Evolutionary conservation across 2,888 invertebrate genomes (phyloP), one percentile per base, ranked within the genome.

Genomic region (Mythimna loreyi): DNA sequence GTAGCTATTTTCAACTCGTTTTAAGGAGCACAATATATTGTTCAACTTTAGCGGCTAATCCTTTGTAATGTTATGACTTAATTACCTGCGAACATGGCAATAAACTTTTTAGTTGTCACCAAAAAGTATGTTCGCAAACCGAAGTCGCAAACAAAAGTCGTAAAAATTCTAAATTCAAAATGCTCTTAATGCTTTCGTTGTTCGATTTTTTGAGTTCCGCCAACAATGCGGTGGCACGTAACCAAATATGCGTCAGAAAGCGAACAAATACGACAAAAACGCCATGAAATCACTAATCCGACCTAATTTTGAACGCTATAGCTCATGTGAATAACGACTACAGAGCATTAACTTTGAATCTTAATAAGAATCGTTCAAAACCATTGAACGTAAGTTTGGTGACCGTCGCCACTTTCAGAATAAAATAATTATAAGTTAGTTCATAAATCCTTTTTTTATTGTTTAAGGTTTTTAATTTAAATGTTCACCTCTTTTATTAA

Each of bases 231-330:
- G 66, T 64, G 79, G 64, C 83, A 82, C 58, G 91, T 85, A 91
- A 91, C 87, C 83, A 70, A 88, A 91, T 88, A 90, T 78, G 80
- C 80, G 65, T 77, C 72, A 67, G 62, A 74, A 82, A 71, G 58
- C 59, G 85, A 86, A 85, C 83, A 71, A 76, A 71, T 59, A 65
- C 73, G 83, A 84, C 75, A 88, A 89, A 89, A 89, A 89, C 43
- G n/a, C 89, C 90, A 84, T 90, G 90, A 91, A 92, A 92, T 92
- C 92, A 92, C 91, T 92, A 92, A 93, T 92, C 92, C 92, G 87
- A 88, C 89, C 92, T 92, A 92, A 93, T 93, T 92, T 89, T 88
- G 87, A 90, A 91, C 90, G 88, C 87, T 87, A 90, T 92, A 89
- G 86, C 86, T 92, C 92, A 91, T 77, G 67, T 90, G 89, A 90